Conservation (phyloP, 2,113 vertebrate species). For the Pollimyrus isidori region DNA sequence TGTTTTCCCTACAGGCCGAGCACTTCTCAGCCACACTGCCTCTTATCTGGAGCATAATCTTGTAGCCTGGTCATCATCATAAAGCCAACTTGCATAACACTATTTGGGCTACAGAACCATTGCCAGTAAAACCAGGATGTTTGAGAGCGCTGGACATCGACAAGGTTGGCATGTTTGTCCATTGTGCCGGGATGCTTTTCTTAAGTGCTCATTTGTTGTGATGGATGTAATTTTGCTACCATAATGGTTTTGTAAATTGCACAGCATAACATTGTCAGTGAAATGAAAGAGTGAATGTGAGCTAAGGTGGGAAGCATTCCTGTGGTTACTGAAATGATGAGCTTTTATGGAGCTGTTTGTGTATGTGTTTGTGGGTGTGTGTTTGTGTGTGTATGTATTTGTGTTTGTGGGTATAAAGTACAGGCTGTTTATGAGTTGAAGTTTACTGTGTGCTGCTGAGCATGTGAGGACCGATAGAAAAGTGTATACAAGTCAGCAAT, state of each 20-base stretch:
- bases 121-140: background rate
- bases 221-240: background rate
- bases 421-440: background rate
- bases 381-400: background rate
- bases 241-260: background rate
- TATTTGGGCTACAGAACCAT: background rate
- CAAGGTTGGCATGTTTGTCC: background rate
- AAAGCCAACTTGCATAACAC: background rate
- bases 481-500: constrained; percentile 46
- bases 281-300: background rate
- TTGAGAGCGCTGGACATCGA: background rate
- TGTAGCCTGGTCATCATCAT: background rate
- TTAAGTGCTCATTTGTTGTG: background rate
- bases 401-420: background rate
- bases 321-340: background rate
- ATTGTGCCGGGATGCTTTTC: background rate
- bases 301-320: background rate
- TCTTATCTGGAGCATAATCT: background rate
- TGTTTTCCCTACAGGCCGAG: background rate
- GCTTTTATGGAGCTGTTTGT: background rate
- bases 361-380: background rate
- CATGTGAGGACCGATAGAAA: constrained; percentile 20
- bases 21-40: background rate
- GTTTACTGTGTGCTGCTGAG: background rate
- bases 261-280: background rate